phyloP scores from a whole-genome alignment of 1,140 invertebrate genomes.

The Drosophila mayri region DNA sequence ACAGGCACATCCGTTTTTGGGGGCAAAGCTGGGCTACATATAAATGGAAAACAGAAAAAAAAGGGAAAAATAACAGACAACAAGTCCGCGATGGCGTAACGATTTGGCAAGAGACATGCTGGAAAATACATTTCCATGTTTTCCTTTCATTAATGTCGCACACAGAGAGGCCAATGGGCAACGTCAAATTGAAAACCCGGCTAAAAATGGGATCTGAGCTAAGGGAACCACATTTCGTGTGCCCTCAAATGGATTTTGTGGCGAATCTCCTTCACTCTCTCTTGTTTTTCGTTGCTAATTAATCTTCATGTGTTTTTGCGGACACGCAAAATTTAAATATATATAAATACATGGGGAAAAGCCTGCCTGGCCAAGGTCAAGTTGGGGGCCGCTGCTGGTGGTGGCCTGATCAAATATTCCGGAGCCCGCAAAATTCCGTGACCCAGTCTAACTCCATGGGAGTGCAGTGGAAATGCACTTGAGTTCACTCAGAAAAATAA shows the following conservation, averaged over 20 bases:
- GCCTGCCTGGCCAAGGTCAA: constrained; percentile 19
- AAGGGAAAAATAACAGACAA: constrained; percentile 17
- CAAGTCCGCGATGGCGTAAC: constrained; percentile 61
- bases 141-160: constrained; percentile 65
- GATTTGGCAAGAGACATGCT: constrained; percentile 36
- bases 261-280: constrained; percentile 6
- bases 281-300: constrained; percentile 16
- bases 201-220: constrained; percentile 39
- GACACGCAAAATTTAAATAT: constrained; percentile 35
- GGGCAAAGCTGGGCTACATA: constrained; percentile 5
- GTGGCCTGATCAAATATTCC: constrained; percentile 12
- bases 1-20: constrained; percentile 29
- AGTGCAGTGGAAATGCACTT: constrained; percentile 25
- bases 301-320: constrained; percentile 24
- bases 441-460: constrained; percentile 14
- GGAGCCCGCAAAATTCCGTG: constrained; percentile 21
- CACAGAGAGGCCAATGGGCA: constrained; percentile 28
- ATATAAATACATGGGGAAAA: constrained; percentile 1
- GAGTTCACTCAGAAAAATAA: constrained; percentile 6
- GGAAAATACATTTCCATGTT: constrained; percentile 63
- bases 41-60: constrained; percentile 15
- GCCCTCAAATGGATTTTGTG: constrained; percentile 40
- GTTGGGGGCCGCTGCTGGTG: constrained; percentile 16
- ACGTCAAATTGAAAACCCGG: constrained; percentile 39
- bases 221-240: constrained; percentile 29